These are phyloP conservation scores for Heteromormyrus szaboi DNA, from an alignment of 2,797 vertebrate species.

Conservation along the genomic window DNA sequence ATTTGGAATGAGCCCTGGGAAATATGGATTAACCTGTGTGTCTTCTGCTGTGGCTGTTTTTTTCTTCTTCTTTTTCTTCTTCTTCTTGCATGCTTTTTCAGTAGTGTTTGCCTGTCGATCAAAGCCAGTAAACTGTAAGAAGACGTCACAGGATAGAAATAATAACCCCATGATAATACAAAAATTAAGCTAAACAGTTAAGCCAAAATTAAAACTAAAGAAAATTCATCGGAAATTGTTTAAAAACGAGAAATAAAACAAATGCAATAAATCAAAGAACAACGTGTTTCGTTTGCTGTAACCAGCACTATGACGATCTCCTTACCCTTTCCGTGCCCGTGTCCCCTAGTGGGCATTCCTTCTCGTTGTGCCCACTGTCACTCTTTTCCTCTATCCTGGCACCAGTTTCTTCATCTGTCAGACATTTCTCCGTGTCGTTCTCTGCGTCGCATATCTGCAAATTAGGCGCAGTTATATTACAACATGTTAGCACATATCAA, in stretches of 20 bases:
- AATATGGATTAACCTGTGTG: slow-evolving; percentile 52
- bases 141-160: neutral
- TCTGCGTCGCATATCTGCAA: slow-evolving; percentile 65
- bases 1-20: neutral
- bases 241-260: neutral
- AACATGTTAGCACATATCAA: neutral
- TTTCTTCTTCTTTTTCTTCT: slow-evolving; percentile 86
- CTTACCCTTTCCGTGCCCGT: slow-evolving; percentile 41
- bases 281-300: neutral
- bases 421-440: slow-evolving; percentile 46
- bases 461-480: neutral
- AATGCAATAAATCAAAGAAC: neutral
- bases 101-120: slow-evolving; percentile 51
- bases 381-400: slow-evolving; percentile 35
- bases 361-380: slow-evolving; percentile 28
- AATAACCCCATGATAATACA: neutral
- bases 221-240: neutral
- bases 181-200: neutral
- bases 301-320: neutral
- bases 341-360: slow-evolving; percentile 20
- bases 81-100: slow-evolving; percentile 79
- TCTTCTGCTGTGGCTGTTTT: slow-evolving; percentile 65
- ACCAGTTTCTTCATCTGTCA: slow-evolving; percentile 46
- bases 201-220: neutral
- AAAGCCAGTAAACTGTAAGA: slow-evolving; percentile 11